These are phyloP conservation scores for Phorcus lineatus DNA, from an alignment of 2,888 invertebrate species.

Conservation along the genomic window DNA sequence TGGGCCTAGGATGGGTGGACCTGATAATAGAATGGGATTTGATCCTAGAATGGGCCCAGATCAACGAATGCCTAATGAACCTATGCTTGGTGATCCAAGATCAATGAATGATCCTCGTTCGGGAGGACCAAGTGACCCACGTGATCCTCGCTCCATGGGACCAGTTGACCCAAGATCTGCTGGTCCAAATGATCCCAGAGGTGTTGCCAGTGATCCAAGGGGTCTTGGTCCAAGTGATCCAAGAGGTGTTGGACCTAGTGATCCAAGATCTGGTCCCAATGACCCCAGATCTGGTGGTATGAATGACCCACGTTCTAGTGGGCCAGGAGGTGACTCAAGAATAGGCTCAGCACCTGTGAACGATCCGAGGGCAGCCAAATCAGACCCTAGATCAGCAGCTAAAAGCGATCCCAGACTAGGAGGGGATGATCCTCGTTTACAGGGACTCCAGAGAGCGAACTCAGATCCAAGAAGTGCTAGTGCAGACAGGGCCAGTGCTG, in stretches of 20 bases:
- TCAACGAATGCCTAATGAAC: conserved; percentile 18
- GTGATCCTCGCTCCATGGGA: too few species aligned
- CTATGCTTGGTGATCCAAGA: background rate
- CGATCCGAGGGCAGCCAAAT: background rate
- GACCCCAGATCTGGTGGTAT: conserved; percentile 12
- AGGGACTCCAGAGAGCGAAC: conserved; percentile 3
- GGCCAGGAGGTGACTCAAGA: conserved; percentile 16
- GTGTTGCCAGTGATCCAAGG: too few species aligned
- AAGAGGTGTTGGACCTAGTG: background rate
- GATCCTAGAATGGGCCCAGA: conserved; percentile 26
- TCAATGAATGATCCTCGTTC: background rate
- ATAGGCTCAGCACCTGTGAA: background rate
- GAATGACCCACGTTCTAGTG: background rate
- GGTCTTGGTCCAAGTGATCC: background rate
- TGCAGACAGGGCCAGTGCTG: background rate
- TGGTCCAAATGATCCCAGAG: too few species aligned
- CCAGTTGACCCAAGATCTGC: too few species aligned
- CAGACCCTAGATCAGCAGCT: background rate
- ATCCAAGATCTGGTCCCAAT: background rate
- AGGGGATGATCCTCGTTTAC: background rate
- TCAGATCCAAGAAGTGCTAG: conserved; percentile 10
- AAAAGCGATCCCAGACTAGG: background rate
- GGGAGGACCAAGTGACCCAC: too few species aligned
- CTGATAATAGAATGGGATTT: conserved; percentile 3
- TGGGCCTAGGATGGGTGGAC: conserved; percentile 10